Base-by-base conservation (phyloP, 2,113 vertebrate genomes). In the Plestiodon gilberti region DNA sequence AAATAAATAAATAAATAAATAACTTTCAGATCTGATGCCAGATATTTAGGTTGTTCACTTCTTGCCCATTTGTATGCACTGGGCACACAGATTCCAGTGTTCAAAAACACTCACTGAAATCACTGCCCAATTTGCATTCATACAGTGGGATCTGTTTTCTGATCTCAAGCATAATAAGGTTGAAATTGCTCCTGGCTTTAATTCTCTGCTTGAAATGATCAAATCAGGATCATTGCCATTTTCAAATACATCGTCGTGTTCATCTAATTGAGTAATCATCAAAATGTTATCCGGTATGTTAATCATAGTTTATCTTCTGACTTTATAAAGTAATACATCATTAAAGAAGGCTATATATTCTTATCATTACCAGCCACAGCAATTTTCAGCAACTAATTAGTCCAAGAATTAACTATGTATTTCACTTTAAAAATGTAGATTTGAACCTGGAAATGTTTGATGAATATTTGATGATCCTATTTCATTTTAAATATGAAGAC, bases 311-410 rank as follows among this genome's bases (percentile, higher is more conserved):
- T 80, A 35, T 52, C 22, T 48, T 86, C 30, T 33, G 30, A 73
- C 78, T 82, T 73, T 61, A 30, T 89, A 62, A 3, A 90, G 22
- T 22, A 90, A 85, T 25, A 69, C 9, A 48, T 87, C 67, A 65
- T 88, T 93, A 67, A 23, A 88, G 87, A 79, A 3, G 77, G 64
- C 52, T n/a, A 61, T 43, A 0, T 15, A 67, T 59, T 73, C 88
- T 85, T 89, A 83, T 62, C 78, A 81, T 87, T 87, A 90, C 79
- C 35, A 65, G 64, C 0, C 0, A 18, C 25, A 78, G 0, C 85
- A 77, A 70, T 87, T 25, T 83, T 82, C 81, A 86, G 33, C 67
- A 93, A 91, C 20, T 91, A 83, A 90, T 88, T 90, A 86, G 67
- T 88, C 69, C 71, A 85, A 59, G 76, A 87, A 84, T 87, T 40